Base-by-base conservation (phyloP, 2,888 invertebrate species). In the Morpho achilles region DNA sequence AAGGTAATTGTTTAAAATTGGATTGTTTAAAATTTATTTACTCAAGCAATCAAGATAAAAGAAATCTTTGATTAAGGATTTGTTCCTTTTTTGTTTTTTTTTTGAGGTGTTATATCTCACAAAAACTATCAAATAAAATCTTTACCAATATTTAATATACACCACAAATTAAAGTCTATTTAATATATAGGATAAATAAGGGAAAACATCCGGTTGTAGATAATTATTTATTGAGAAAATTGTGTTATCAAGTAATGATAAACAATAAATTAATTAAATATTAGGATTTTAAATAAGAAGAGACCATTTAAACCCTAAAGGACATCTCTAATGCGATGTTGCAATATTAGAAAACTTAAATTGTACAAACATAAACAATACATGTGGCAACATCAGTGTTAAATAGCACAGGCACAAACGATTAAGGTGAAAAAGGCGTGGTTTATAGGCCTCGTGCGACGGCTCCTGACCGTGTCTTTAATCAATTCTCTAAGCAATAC, bases 181-280 rank as follows among this genome's bases (percentile, higher is more conserved):
- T 32, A 5, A 32, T 32, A 2, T 32, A 22, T 5, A 42, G 39
- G 46, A 39, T 43, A 42, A 53, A 40, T 22, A 16, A 59, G 63
- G 60, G 48, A 66, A 73, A 77, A 71, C 67, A 58, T 60, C 63
- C 62, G 61, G 39, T 68, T 74, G 69, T 75, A 72, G 73, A 80
- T 80, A 74, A 81, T 66, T 74, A 76, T 89, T 89, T 88, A 88
- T 88, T 88, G 76, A 82, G 76, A 87, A 87, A 88, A 83, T 84
- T 84, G 79, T 82, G 88, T 90, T 88, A 88, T 84, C 89, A 80
- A 77, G 73, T 80, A 73, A 74, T 79, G 87, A 87, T 89, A 87
- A 87, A 87, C 87, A 87, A 90, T 89, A 89, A 90, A 87, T 87
- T 82, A 87, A 82, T 80, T 83, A 78, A 78, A 75, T 77, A 82